A percentile compares a stretch with the other conserved stretches of the same genome.
Conservation (phyloP, 2,113 vertebrate genomes). For the Trachemys scripta region DNA sequence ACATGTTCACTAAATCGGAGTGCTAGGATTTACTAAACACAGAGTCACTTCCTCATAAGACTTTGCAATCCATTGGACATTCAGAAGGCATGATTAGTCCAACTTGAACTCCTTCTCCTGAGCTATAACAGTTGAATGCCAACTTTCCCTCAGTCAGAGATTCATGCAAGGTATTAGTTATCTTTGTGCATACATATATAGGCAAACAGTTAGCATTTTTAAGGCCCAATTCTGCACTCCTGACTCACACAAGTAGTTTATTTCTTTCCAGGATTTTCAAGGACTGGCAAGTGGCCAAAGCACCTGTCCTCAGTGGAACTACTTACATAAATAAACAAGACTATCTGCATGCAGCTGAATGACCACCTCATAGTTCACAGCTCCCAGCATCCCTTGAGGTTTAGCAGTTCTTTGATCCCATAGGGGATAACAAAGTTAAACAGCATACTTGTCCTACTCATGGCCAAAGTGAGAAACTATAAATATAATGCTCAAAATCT, state of each 20-base stretch:
- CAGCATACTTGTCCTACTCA: constrained; percentile 24
- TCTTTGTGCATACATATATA: not conserved
- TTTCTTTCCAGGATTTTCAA: not conserved
- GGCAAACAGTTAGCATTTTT: not conserved
- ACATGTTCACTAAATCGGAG: constrained; percentile 43
- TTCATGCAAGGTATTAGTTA: not conserved
- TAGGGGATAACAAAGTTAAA: not conserved
- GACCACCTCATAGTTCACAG: constrained; percentile 32
- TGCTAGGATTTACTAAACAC: not conserved
- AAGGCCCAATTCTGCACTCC: rapidly evolving
- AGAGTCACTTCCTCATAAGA: not conserved
- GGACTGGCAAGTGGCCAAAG: not conserved
- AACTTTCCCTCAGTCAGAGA: not conserved
- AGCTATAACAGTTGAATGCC: not conserved
- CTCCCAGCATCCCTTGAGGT: constrained; percentile 37
- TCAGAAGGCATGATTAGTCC: constrained; percentile 13
- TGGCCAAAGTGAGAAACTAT: constrained; percentile 11
- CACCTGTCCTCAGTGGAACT: not conserved
- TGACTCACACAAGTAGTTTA: not conserved
- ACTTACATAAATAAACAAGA: not conserved
- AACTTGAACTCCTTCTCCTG: not conserved
- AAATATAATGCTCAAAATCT: not conserved
- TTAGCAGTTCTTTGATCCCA: constrained; percentile 44
- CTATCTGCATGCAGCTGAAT: not conserved
- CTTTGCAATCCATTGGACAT: constrained; percentile 9